Evolutionary conservation across 2,113 vertebrate genomes (phyloP).

Genomic region (Crotalus helleri): DNA sequence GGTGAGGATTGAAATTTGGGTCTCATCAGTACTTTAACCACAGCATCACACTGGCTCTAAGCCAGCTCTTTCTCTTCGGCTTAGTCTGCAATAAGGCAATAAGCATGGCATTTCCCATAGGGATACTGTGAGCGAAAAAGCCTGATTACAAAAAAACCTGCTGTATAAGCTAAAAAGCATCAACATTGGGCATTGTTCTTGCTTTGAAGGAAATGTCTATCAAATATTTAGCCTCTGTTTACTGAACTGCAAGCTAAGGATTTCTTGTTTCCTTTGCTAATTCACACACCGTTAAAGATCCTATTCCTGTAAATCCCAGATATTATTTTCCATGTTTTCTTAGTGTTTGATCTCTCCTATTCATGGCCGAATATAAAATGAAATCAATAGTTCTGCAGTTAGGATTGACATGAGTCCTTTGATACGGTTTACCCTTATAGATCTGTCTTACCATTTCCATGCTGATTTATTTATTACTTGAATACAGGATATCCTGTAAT

Average conservation of each 20-base stretch:
- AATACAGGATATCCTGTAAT: background rate
- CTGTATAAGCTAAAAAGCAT: background rate
- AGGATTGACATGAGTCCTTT: slow-evolving; percentile 5
- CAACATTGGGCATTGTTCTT: background rate
- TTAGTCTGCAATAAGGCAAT: background rate
- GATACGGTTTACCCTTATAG: background rate
- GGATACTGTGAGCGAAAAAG: background rate
- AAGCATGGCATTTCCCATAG: background rate
- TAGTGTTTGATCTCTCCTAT: background rate
- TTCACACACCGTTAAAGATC: background rate
- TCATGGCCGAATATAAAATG: background rate
- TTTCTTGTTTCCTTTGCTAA: background rate
- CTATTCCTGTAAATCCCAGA: slow-evolving; percentile 2
- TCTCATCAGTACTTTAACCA: background rate
- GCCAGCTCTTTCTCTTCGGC: background rate
- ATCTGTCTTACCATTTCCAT: background rate
- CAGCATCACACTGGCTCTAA: background rate
- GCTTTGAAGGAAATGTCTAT: slow-evolving; percentile 13
- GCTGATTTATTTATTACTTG: background rate
- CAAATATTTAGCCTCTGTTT: slow-evolving; percentile 11
- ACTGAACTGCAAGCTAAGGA: background rate
- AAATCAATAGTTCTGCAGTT: slow-evolving; percentile 8
- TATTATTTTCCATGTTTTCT: background rate
- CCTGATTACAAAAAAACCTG: background rate
- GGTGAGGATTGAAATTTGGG: background rate